Conservation (phyloP, 2,888 invertebrate genomes). For the Eristalis tenax region DNA sequence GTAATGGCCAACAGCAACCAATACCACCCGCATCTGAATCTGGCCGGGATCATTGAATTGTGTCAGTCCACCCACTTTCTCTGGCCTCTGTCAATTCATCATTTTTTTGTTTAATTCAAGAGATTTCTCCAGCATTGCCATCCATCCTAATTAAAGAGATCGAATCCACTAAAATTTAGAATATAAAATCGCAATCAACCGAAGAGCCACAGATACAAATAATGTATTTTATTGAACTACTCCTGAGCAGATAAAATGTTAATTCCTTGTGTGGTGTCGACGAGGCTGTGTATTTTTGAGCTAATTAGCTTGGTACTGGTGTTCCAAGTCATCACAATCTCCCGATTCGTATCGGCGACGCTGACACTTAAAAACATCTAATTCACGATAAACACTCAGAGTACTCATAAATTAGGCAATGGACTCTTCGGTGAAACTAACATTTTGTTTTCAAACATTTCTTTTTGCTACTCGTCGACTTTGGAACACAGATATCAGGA, state of each 20-base stretch:
- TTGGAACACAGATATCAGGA: constrained; percentile 39
- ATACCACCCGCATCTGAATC: constrained; percentile 15
- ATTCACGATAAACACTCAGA: constrained; percentile 47
- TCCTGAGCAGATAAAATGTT: constrained; percentile 42
- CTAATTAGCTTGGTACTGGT: constrained; percentile 31
- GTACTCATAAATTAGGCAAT: constrained; percentile 58
- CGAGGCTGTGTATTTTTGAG: not conserved
- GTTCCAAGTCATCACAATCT: constrained; percentile 4
- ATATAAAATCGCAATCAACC: constrained; percentile 35
- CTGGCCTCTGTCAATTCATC: not conserved
- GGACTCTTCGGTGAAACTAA: constrained; percentile 41
- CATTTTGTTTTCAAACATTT: constrained; percentile 39
- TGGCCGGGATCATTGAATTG: not conserved
- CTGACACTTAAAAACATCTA: constrained; percentile 65
- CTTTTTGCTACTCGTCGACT: constrained; percentile 43
- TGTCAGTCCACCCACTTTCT: constrained; percentile 25
- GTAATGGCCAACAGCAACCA: constrained; percentile 11
- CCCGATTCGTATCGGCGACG: constrained; percentile 51
- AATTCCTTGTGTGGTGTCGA: constrained; percentile 17
- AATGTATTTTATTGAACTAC: constrained; percentile 42
- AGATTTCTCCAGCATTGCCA: constrained; percentile 8
- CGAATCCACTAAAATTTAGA: constrained; percentile 7
- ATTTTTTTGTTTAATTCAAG: not conserved
- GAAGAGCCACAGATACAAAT: constrained; percentile 10
- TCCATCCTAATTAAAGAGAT: constrained; percentile 23